Percentiles rank a stretch among this genome's conserved stretches.
These are phyloP conservation scores for Drosophila hamatofila DNA, from an alignment of 2,888 invertebrate genomes.

Conservation along the genomic window DNA sequence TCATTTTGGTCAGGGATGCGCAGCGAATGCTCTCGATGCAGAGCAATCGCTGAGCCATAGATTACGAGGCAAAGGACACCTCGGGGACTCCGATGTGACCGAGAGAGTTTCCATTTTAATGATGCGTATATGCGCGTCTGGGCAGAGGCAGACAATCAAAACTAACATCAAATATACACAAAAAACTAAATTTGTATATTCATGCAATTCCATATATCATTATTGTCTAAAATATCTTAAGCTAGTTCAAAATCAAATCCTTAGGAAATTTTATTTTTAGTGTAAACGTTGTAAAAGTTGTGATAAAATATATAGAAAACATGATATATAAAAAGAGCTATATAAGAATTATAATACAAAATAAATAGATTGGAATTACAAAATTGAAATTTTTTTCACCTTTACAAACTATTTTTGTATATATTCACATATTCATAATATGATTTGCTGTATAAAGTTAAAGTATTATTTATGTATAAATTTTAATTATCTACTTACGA, in stretches of 20 bases:
- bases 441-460: not conserved
- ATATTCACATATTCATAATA: too few relatives aligned
- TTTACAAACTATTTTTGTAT: too few relatives aligned
- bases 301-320: not conserved
- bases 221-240: not conserved
- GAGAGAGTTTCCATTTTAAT: constrained; percentile 16
- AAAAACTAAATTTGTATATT: not conserved
- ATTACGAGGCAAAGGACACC: constrained; percentile 64
- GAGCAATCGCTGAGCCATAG: constrained; percentile 50
- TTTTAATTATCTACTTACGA: not conserved
- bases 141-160: constrained; percentile 19
- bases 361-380: too few relatives aligned
- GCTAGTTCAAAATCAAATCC: too few relatives aligned
- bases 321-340: too few relatives aligned
- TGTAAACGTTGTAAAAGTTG: not conserved
- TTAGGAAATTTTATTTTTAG: too few relatives aligned
- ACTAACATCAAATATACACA: not conserved
- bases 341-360: too few relatives aligned
- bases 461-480: not conserved
- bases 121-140: constrained; percentile 10
- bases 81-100: constrained; percentile 40
- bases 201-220: not conserved
- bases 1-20: constrained; percentile 36
- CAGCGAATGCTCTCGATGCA: constrained; percentile 11
- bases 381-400: too few relatives aligned